These are phyloP conservation scores for Watsonalla cultraria DNA, from an alignment of 2,888 invertebrate genomes.

Conservation along the genomic window DNA sequence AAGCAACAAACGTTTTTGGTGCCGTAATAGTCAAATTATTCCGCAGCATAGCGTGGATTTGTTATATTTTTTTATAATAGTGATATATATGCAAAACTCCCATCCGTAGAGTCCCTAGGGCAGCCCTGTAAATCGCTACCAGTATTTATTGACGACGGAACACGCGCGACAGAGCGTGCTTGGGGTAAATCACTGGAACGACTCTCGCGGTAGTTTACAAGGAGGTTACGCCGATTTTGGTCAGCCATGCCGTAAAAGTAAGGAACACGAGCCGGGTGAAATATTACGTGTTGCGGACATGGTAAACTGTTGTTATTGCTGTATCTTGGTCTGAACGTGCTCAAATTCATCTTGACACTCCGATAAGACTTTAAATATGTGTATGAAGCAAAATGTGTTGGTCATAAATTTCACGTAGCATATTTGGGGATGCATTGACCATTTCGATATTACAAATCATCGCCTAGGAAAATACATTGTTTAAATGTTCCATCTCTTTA, in stretches of 20 bases:
- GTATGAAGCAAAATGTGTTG: too few species aligned
- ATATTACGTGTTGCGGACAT: constrained; percentile 7
- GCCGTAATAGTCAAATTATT: too few species aligned
- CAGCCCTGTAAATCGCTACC: constrained; percentile 45
- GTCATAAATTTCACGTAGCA: too few species aligned
- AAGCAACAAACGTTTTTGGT: too few species aligned
- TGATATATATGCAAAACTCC: constrained; percentile 4
- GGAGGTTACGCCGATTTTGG: constrained; percentile 23
- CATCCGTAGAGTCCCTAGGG: constrained; percentile 27
- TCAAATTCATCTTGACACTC: too few species aligned
- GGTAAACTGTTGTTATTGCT: constrained; percentile 11
- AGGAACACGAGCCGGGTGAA: not conserved
- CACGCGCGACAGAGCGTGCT: constrained; percentile 25
- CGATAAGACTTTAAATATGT: too few species aligned
- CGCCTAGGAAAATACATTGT: too few species aligned
- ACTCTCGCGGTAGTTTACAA: constrained; percentile 29
- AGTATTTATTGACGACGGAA: constrained; percentile 45
- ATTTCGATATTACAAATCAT: too few species aligned
- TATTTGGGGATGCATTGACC: too few species aligned
- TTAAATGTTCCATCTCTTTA: too few species aligned
- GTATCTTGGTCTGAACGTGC: not conserved
- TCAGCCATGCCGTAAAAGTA: constrained; percentile 18
- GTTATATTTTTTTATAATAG: too few species aligned
- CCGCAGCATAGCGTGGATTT: too few species aligned
- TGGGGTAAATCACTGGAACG: constrained; percentile 39